A percentile compares a stretch with the other conserved stretches of the same genome.
phyloP scores from a whole-genome alignment of 2,797 vertebrate species.

The Chrysocyon brachyurus region DNA sequence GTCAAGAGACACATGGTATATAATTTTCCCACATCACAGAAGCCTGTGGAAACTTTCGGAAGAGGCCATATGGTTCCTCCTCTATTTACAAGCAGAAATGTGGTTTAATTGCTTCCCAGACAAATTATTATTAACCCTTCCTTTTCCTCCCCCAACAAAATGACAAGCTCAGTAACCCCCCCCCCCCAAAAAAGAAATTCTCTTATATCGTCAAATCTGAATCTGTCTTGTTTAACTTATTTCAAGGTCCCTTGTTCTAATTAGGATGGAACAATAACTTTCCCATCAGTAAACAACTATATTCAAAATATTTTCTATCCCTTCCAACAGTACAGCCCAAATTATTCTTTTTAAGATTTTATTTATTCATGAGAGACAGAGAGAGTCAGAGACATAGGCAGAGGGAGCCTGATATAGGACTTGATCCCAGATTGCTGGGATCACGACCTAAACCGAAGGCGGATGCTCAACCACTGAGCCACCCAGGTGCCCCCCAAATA shows the following conservation, averaged over 20 bases:
- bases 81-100: conserved; percentile 66
- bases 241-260: conserved; percentile 64
- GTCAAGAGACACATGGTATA: conserved; percentile 42
- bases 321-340: background rate
- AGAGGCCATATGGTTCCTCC: conserved; percentile 15
- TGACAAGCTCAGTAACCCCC: background rate
- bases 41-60: conserved; percentile 37
- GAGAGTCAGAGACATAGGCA: too few species aligned
- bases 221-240: conserved; percentile 57
- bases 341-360: background rate
- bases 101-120: conserved; percentile 67
- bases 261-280: conserved; percentile 53
- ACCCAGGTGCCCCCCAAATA: background rate
- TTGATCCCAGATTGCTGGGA: too few species aligned
- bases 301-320: background rate
- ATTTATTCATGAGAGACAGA: too few species aligned
- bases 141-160: conserved; percentile 6
- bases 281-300: conserved; percentile 31
- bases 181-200: background rate
- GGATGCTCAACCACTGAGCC: too few species aligned
- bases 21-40: conserved; percentile 69
- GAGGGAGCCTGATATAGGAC: too few species aligned
- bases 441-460: too few species aligned
- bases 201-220: conserved; percentile 56
- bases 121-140: conserved; percentile 76